Evolutionary conservation across 2,113 vertebrate genomes (phyloP), one percentile per base, ranked within the genome.

Genomic region (Cryptotis parvus): DNA sequence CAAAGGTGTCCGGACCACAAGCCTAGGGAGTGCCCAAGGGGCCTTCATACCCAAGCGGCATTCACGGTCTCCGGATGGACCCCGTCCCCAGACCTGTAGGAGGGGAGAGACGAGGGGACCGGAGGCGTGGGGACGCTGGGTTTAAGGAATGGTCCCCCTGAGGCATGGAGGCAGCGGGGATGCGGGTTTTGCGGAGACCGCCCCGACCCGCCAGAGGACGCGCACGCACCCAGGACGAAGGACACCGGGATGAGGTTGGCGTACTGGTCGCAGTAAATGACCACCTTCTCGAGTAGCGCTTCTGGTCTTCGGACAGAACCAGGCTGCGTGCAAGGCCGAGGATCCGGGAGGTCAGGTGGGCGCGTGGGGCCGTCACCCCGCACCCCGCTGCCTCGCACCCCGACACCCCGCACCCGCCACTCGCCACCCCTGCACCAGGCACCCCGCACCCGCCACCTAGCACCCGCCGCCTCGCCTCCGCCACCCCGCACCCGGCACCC

Each of bases 221-320:
- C 6, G 0, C 4, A 31, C 98, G 96, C 96, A 99, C 99, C 99
- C 29, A 99, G 96, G 24, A 99, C 99, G 52, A 99, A 99, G 45
- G 99, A 99, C 96, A 99, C 98, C 0, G 99, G 99, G 95, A 99
- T 99, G 92, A 99, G 98, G 88, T 98, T 99, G 97, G 99, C 98
- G 0, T 99, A 99, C 94, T 99, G 97, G 96, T 99, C 98, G 94
- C 99, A 99, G 95, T 99, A 99, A 94, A 99, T 98, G 39, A 98
- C 98, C 24, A 99, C 97, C 93, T 99, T 99, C 97, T 99, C 99
- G 63, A 99, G 96, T 98, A 98, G 58, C 98, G 98, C 97, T 98
- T 99, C 97, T 99, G 98, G 12, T 97, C 96, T 14, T 98, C 98
- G 4, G 89, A 89, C 68, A 99, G 98, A 80, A 99, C 73, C 66